Percentiles rank a stretch among this genome's conserved stretches.
phyloP scores from a whole-genome alignment of 2,888 invertebrate genomes.

The Stenotaenia linearis region DNA sequence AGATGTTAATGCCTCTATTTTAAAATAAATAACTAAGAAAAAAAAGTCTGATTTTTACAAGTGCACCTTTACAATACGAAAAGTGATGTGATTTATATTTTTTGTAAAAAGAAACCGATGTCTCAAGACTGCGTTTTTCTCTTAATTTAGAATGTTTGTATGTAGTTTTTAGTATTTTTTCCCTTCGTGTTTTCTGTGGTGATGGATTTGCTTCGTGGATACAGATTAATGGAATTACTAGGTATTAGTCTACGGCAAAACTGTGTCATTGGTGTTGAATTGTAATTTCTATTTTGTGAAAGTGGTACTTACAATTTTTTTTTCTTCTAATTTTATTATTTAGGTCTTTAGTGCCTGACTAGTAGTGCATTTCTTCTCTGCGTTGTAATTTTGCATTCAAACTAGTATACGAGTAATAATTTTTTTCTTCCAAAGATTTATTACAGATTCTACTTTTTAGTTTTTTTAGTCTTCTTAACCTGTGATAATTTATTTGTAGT shows the following conservation, averaged over 20 bases:
- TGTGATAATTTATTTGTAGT: background rate
- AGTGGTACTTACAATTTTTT: background rate
- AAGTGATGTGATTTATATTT: slow-evolving; percentile 29
- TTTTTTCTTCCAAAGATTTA: slow-evolving; percentile 5
- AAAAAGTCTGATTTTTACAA: slow-evolving; percentile 10
- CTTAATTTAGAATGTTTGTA: background rate
- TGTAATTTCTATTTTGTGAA: background rate
- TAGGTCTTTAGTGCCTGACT: background rate
- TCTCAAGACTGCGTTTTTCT: slow-evolving; percentile 13
- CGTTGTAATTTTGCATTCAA: background rate
- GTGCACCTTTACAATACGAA: slow-evolving; percentile 30
- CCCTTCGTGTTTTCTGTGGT: slow-evolving; percentile 9
- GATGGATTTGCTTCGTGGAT: slow-evolving; percentile 1
- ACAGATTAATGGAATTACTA: background rate
- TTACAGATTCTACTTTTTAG: background rate
- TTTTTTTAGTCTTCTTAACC: background rate
- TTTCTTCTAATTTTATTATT: background rate
- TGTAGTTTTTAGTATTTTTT: background rate
- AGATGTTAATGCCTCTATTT: slow-evolving; percentile 26
- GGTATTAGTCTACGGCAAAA: background rate
- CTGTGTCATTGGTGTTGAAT: slow-evolving; percentile 15
- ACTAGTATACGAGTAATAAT: background rate
- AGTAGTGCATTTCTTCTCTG: background rate
- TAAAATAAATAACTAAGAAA: background rate
- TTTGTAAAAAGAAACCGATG: slow-evolving; percentile 26